A percentile compares a stretch with the other conserved stretches of the same genome.
Evolutionary conservation across 1,140 invertebrate species (phyloP).

Genomic region (Elymnias hypermnestra): DNA sequence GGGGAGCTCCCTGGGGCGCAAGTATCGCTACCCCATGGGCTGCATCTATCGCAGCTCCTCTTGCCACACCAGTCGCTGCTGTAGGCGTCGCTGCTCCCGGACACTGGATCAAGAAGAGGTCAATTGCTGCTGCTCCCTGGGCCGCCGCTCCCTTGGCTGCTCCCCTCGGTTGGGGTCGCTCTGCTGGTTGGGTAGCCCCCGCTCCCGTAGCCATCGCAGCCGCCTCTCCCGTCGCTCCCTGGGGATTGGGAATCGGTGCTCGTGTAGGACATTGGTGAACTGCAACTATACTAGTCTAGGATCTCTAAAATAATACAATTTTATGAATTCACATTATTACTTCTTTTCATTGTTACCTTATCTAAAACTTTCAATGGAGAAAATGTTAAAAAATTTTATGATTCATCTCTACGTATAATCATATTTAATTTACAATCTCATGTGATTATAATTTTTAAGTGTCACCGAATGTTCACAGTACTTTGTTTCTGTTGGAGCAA

Average conservation of each 20-base stretch:
- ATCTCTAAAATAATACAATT: neutral
- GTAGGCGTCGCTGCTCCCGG: conserved; percentile 21
- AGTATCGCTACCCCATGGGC: too few relatives aligned
- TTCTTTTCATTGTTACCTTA: neutral
- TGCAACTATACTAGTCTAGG: neutral
- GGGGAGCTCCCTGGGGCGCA: too few relatives aligned
- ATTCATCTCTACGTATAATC: too few relatives aligned
- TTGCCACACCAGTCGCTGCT: conserved; percentile 45
- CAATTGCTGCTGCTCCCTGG: neutral
- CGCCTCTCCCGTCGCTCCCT: too few relatives aligned
- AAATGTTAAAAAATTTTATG: too few relatives aligned
- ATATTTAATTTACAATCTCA: too few relatives aligned
- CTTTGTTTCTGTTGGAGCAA: too few relatives aligned
- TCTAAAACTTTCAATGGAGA: neutral
- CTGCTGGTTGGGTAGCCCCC: neutral
- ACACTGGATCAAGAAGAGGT: conserved; percentile 15
- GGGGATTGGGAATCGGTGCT: neutral
- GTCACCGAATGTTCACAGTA: too few relatives aligned
- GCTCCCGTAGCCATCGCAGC: neutral
- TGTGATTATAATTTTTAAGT: too few relatives aligned
- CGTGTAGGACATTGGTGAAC: neutral
- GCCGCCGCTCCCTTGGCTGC: neutral
- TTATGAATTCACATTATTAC: neutral
- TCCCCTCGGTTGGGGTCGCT: conserved; percentile 2
- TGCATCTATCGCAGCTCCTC: too few relatives aligned